Conservation (phyloP, 2,113 vertebrate genomes). For the Ancistrus triradiatus region DNA sequence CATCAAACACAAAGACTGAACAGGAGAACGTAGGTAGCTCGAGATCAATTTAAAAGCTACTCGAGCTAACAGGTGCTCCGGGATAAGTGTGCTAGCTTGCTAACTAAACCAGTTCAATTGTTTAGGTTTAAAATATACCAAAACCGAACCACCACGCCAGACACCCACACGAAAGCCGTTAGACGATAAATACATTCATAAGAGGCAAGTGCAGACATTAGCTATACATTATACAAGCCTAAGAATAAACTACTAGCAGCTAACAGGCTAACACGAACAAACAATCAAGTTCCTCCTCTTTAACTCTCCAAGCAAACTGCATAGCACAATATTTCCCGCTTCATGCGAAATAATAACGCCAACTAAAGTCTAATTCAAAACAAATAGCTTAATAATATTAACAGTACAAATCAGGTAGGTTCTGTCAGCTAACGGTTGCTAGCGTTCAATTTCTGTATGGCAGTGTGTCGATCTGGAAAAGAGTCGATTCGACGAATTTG, state of each 20-base stretch:
- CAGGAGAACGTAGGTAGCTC: background rate
- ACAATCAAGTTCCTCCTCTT: background rate
- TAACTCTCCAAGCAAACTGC: background rate
- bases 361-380: background rate
- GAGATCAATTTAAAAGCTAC: background rate
- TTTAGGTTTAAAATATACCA: no score
- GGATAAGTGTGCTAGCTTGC: no score
- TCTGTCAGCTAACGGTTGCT: conserved; percentile 5
- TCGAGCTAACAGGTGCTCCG: conserved; percentile 15
- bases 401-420: background rate
- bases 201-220: no score
- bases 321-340: background rate
- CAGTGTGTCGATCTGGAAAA: background rate
- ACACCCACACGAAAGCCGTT: no score
- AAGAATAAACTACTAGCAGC: background rate
- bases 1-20: no score
- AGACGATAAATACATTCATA: no score
- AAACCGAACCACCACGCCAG: background rate
- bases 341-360: background rate
- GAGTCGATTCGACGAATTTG: background rate
- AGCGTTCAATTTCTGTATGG: background rate
- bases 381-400: background rate
- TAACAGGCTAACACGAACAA: background rate
- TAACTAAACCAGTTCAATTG: no score
- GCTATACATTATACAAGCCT: background rate